A percentile compares a stretch with the other conserved stretches of the same genome.
Evolutionary conservation across 2,888 invertebrate genomes (phyloP).

Genomic region (Hirtodrosophila trivittata): DNA sequence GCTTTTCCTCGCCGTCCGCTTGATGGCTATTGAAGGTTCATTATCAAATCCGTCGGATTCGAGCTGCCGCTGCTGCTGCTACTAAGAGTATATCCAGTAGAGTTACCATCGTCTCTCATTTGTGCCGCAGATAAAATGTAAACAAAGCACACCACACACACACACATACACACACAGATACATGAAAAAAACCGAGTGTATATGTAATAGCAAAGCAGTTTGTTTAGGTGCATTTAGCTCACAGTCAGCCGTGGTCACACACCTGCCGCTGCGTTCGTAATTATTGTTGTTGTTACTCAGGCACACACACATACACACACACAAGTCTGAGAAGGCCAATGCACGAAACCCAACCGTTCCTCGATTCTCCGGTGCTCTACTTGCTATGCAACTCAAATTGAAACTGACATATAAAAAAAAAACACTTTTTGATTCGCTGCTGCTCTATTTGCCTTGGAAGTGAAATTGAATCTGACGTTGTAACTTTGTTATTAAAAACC

Average conservation of each 20-base stretch:
- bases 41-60: slow-evolving; percentile 56
- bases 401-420: too few species aligned
- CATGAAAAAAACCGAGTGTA: not conserved
- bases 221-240: slow-evolving; percentile 61
- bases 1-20: slow-evolving; percentile 36
- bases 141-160: slow-evolving; percentile 35
- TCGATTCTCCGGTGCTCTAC: too few species aligned
- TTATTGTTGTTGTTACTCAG: slow-evolving; percentile 22
- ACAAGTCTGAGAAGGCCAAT: too few species aligned
- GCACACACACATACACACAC: slow-evolving; percentile 13
- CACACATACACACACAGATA: too few species aligned
- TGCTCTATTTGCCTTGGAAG: too few species aligned
- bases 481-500: too few species aligned
- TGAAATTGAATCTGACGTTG: too few species aligned
- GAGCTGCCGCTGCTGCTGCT: slow-evolving; percentile 18
- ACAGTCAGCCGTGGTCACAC: slow-evolving; percentile 37
- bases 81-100: slow-evolving; percentile 11
- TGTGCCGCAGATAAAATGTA: slow-evolving; percentile 39
- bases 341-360: too few species aligned
- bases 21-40: slow-evolving; percentile 66
- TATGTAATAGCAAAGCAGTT: slow-evolving; percentile 44
- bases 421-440: too few species aligned
- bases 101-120: slow-evolving; percentile 8
- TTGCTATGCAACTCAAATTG: too few species aligned
- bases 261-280: slow-evolving; percentile 45